Evolutionary conservation across 1,140 invertebrate genomes (phyloP), one percentile per base, ranked within the genome.

Genomic region (Zaprionus tsacasi): DNA sequence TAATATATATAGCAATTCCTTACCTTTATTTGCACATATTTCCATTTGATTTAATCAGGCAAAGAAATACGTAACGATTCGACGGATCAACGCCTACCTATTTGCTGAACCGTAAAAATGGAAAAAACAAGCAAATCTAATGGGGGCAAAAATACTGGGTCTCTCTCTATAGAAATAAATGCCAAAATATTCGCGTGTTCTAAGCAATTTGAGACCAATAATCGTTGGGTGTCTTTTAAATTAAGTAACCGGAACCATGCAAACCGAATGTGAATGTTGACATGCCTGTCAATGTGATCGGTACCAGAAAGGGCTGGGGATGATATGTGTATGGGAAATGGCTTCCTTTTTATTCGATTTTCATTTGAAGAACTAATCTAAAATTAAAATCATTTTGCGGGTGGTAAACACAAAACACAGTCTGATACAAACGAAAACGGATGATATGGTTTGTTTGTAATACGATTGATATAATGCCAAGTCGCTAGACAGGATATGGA

Each of bases 191-290:
- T 89, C 64, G 85, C 85, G 85, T 89, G 85, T 85, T 81, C 85
- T 89, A 89, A 89, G 81, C 85, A 89, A 89, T 89, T 89, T 78
- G 61, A 76, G 81, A 71, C 70, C 85, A 90, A 89, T 89, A 89
- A 89, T 89, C 85, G 78, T 81, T 89, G 85, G 85, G 85, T 89
- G 85, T 89, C 86, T 89, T 89, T 89, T 85, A 89, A 89, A 89
- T 89, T 89, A 89, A 89, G 78, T 89, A 85, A 85, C 66, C 66
- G 70, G 72, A 90, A 74, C 81, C 85, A 89, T 89, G 85, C 85
- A 81, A 89, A 81, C 52, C 68, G 45, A 79, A 80, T 60, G 65
- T 55, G 36, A 48, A 65, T 79, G 69, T 86, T 86, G 79, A 87
- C 83, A 70, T 67, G 70, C 59, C 77, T 61, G 78, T 67, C 78